Base-by-base conservation (phyloP, 2,113 vertebrate genomes). In the Anhinga rufa region DNA sequence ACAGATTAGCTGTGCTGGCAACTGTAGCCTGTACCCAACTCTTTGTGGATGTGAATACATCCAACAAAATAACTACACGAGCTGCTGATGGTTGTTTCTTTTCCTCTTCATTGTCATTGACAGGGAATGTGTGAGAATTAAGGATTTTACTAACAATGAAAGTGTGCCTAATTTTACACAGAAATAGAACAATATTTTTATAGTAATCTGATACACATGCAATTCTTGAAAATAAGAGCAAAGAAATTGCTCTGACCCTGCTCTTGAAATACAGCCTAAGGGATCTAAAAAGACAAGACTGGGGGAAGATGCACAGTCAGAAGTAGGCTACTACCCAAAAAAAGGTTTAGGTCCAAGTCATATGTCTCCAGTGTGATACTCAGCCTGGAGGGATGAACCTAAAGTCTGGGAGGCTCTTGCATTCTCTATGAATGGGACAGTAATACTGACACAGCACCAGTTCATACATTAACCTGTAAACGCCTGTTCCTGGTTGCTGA, bases 51-150 rank as follows among this genome's bases (percentile, higher is more conserved):
- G 36, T 2, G 1, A 44, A 66, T 49, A 57, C 29, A 69, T 20
- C 11, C 54, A 77, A 38, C 10, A 52, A 36, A 82, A 49, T 55
- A 86, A 22, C 17, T 66, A 3, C 4, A 22, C 0, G 0, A 76
- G 24, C 22, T 51, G 19, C 5, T 91, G 10, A 10, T 49, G 12
- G 9, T 28, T 57, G 4, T 69, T 90, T 60, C 76, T 86, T 17
- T 80, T 92, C 21, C 13, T 78, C 9, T 54, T 80, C 31, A 19
- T 57, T 51, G 31, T 60, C 19, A 49, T 22, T 76, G 25, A 32
- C 10, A 46, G 17, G 15, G 26, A 55, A 1, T 14, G 44, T 15
- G 26, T 38, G 71, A 66, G 17, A 62, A 55, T n/a, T 62, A 51
- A 13, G 24, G 22, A 79, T 61, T 80, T 72, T 83, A 44, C 44